A percentile compares a stretch with the other conserved stretches of the same genome.
These are phyloP conservation scores for Halcyon leucocephala DNA, from an alignment of 2,797 vertebrate genomes.

Conservation along the genomic window DNA sequence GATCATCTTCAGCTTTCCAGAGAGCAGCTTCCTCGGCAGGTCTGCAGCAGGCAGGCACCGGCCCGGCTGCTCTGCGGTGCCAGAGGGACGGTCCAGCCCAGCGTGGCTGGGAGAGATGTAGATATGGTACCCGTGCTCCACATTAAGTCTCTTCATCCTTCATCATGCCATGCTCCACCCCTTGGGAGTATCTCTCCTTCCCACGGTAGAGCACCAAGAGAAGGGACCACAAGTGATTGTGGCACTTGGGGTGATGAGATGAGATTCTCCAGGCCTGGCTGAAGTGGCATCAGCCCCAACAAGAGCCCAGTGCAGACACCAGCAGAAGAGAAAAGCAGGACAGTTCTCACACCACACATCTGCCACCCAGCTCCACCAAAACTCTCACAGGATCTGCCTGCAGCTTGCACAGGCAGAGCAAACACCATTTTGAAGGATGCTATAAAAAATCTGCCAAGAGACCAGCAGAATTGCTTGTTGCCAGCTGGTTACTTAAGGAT, in stretches of 20 bases:
- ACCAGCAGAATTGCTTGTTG: not conserved
- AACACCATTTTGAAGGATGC: not conserved
- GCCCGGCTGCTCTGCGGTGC: rapidly evolving
- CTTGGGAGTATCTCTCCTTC: not conserved
- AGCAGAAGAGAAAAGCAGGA: not conserved
- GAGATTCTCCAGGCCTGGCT: not conserved
- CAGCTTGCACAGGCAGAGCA: not conserved
- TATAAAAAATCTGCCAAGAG: conserved; percentile 16
- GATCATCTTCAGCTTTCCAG: conserved; percentile 2
- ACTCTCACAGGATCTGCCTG: not conserved
- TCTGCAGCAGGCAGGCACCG: rapidly evolving
- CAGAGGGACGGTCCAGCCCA: rapidly evolving
- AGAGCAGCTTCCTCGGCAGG: not conserved
- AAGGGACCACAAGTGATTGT: not conserved
- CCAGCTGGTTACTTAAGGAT: not conserved
- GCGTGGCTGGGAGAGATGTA: rapidly evolving
- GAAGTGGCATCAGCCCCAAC: not conserved
- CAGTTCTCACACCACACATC: rapidly evolving
- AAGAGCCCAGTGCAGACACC: not conserved
- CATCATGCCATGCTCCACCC: not conserved
- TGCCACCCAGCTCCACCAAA: not conserved
- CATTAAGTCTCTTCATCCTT: not conserved
- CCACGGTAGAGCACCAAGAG: rapidly evolving
- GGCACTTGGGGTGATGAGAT: too few relatives aligned
- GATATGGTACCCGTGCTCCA: rapidly evolving